Conservation (phyloP, 2,797 vertebrate genomes). For the Nyctalus aviator region DNA sequence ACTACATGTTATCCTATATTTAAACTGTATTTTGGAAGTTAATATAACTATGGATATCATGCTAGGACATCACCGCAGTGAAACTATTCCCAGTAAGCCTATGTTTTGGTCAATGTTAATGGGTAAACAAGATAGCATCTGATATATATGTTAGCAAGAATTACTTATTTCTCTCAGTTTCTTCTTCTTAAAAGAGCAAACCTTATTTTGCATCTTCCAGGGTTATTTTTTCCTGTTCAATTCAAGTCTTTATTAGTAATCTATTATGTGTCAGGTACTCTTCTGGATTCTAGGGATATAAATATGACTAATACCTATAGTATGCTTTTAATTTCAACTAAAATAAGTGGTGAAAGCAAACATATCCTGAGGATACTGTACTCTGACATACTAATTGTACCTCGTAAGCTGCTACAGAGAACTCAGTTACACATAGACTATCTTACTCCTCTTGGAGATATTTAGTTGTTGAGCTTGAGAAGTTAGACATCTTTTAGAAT, state of each 20-base stretch:
- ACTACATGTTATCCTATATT: background rate
- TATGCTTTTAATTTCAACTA: conserved; percentile 4
- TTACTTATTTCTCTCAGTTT: conserved; percentile 37
- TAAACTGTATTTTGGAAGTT: conserved; percentile 12
- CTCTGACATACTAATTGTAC: background rate
- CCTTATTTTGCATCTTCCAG: conserved; percentile 17
- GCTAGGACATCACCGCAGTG: background rate
- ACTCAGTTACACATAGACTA: background rate
- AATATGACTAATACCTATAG: background rate
- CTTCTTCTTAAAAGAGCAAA: conserved; percentile 16
- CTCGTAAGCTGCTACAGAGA: background rate
- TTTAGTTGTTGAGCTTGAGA: background rate
- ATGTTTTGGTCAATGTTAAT: background rate
- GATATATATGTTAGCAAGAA: background rate
- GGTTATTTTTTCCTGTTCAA: background rate
- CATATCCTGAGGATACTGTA: background rate
- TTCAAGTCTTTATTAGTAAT: conserved; percentile 39
- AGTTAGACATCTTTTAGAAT: background rate
- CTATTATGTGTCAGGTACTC: background rate
- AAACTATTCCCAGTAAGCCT: background rate
- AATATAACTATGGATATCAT: background rate
- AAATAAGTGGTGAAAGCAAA: background rate
- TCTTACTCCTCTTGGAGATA: conserved; percentile 13
- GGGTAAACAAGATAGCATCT: background rate
- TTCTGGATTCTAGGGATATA: background rate